phyloP scores from a whole-genome alignment of 1,140 invertebrate genomes.

The Epicauta chinensis region DNA sequence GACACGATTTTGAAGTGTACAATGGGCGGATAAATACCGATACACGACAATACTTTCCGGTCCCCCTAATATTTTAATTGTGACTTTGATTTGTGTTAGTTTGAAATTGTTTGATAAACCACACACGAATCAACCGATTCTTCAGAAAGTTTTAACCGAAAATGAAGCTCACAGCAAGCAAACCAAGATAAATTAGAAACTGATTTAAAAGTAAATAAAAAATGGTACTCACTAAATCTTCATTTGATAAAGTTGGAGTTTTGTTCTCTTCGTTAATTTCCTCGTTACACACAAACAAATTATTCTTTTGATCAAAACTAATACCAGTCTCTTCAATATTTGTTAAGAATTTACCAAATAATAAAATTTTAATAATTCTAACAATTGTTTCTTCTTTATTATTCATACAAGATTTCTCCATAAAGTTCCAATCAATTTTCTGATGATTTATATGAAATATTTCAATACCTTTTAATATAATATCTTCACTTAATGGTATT shows the following conservation, averaged over 20 bases:
- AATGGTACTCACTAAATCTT: conserved; percentile 31
- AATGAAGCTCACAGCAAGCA: no score
- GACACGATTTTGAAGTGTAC: no score
- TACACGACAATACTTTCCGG: no score
- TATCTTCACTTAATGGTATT: conserved; percentile 65
- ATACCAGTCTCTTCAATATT: conserved; percentile 54
- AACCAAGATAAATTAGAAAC: no score
- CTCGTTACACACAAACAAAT: conserved; percentile 42
- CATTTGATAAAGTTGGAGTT: conserved; percentile 24
- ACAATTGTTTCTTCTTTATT: conserved; percentile 59
- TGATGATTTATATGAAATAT: conserved; percentile 60
- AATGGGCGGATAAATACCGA: no score
- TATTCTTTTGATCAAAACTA: conserved; percentile 49
- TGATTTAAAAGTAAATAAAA: no score
- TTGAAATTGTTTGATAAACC: no score
- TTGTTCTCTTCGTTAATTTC: conserved; percentile 19
- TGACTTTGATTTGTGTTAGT: no score
- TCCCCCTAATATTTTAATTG: no score
- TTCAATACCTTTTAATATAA: conserved; percentile 60
- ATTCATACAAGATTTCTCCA: conserved; percentile 51
- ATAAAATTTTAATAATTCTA: conserved; percentile 61
- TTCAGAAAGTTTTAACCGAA: no score
- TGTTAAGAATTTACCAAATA: conserved; percentile 64
- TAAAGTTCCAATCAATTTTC: conserved; percentile 59
- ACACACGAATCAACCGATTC: no score